These are phyloP conservation scores for Xestia sexstrigata DNA, from an alignment of 2,888 invertebrate genomes.

Conservation along the genomic window DNA sequence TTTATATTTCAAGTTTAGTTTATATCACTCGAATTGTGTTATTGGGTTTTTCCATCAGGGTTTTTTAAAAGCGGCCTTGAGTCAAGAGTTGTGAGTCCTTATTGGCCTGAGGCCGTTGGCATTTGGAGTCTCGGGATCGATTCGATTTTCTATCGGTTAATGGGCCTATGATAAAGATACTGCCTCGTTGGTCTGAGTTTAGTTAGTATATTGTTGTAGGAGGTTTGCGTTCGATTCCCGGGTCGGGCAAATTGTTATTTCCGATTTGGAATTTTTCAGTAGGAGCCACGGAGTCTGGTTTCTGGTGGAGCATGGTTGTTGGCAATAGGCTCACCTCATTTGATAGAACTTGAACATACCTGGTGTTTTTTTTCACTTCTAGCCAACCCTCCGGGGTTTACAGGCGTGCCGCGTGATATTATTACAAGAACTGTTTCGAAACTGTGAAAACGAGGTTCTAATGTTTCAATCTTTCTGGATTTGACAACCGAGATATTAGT, in stretches of 20 bases:
- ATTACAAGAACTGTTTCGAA: not conserved
- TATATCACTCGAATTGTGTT: not conserved
- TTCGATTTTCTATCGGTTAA: too few species aligned
- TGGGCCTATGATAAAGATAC: too few species aligned
- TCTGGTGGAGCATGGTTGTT: not conserved
- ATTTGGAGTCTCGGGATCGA: too few species aligned
- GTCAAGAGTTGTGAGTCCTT: not conserved
- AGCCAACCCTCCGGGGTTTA: too few species aligned
- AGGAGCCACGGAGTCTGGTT: not conserved
- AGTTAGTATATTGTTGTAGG: too few species aligned
- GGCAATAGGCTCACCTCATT: not conserved
- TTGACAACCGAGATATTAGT: not conserved
- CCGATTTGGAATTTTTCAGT: not conserved
- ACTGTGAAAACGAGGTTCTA: constrained; percentile 4
- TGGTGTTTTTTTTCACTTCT: not conserved
- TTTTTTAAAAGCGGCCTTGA: not conserved
- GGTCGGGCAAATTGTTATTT: too few species aligned
- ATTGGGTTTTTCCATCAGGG: not conserved
- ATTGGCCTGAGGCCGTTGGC: not conserved
- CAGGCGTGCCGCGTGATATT: not conserved
- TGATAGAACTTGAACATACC: not conserved
- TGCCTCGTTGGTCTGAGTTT: too few species aligned
- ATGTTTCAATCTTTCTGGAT: constrained; percentile 22
- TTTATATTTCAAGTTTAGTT: not conserved
- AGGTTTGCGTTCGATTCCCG: too few species aligned